Evolutionary conservation across 1,140 invertebrate species (phyloP), one percentile per base, ranked within the genome.

Genomic region (Panulirus ornatus): DNA sequence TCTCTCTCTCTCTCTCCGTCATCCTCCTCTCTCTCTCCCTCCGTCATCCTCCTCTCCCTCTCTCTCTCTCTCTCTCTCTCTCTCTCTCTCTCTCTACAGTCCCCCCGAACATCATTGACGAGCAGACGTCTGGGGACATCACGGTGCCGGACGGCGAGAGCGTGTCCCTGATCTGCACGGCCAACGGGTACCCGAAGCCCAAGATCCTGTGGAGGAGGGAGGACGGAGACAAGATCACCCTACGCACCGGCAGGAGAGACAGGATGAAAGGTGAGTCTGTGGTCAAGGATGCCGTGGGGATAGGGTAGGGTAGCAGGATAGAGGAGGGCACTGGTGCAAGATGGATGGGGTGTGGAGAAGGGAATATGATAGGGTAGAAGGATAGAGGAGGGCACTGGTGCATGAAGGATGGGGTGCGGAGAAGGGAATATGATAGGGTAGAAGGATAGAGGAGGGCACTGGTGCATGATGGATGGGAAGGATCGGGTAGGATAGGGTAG

Each of bases 151-250:
- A 98, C 93, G 95, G 97, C 91, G 96, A 97, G 92, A 97, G 97
- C 93, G 96, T 97, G 5, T 97, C 96, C 0, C 94, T 98, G n/a
- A 96, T 95, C 84, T 98, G 97, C 93, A 95, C 95, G 91, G 97
- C 97, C 2, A 96, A 96, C 0, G 97, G 97, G 9, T 96, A 96
- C 89, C 94, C 94, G 27, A 83, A 91, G 47, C 93, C 93, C 1
- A 93, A 73, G 83, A 85, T 92, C 58, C 63, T 82, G 58, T 92
- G 91, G 91, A 36, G 63, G 14, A 22, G 91, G 27, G 91, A 90
- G 54, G 87, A 89, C 75, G 71, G 58, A 11, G 83, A 90, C 40
- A 88, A 88, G 38, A 90, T 91, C n/a, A 76, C 81, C 9, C 34
- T 87, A 1, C 47, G 83, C 14, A 44, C 79, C 0, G 88, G 78